These are phyloP conservation scores for Phrynocephalus forsythii DNA, from an alignment of 2,797 vertebrate genomes.

Conservation along the genomic window DNA sequence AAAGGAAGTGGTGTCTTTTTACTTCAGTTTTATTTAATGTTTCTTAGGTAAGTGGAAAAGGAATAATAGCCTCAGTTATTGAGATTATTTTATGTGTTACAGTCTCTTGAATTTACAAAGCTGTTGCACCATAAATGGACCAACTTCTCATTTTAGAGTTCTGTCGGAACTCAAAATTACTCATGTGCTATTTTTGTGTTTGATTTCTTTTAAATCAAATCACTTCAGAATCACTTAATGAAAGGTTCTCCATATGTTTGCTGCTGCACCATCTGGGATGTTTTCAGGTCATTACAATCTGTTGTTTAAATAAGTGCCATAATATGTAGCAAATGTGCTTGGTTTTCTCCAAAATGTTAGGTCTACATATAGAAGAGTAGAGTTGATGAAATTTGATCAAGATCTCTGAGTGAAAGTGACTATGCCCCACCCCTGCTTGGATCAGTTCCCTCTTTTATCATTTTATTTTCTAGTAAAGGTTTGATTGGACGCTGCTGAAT, in stretches of 20 bases:
- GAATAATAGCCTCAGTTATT: no score
- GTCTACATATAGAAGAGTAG: rapidly evolving
- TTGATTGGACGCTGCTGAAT: neutral
- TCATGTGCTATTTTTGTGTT: conserved; percentile 28
- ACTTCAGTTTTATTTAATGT: neutral
- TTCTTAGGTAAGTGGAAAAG: neutral
- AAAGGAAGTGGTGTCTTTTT: neutral
- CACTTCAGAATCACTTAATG: conserved; percentile 26
- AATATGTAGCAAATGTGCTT: rapidly evolving
- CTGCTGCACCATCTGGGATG: conserved; percentile 34
- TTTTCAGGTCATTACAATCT: conserved; percentile 25
- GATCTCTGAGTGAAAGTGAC: neutral
- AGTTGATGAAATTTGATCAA: conserved; percentile 2
- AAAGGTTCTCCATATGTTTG: conserved; percentile 28
- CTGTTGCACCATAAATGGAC: neutral
- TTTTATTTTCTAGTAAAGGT: neutral
- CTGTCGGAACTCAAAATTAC: conserved; percentile 6
- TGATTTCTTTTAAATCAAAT: conserved; percentile 30
- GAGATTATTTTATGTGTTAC: neutral
- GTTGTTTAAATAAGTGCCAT: neutral
- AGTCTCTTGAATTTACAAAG: neutral
- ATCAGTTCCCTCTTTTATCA: neutral
- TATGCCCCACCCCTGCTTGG: neutral
- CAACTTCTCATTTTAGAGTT: conserved; percentile 2
- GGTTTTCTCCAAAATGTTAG: rapidly evolving